Evolutionary conservation across 2,888 invertebrate species (phyloP), one percentile per base, ranked within the genome.

Genomic region (Panorpa germanica): DNA sequence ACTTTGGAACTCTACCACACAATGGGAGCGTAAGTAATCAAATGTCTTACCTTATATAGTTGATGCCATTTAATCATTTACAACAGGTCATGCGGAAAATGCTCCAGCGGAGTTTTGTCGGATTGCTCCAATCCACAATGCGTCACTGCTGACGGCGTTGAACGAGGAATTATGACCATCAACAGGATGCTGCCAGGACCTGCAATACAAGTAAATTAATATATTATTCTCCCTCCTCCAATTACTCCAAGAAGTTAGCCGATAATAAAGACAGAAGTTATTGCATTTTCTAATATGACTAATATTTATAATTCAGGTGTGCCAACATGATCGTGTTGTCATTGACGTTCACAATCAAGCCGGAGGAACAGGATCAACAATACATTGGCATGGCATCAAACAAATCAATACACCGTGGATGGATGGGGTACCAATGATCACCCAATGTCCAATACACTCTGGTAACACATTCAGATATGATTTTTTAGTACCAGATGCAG

Each of bases 401-500:
- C 78, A 81, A 53, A 50, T 54, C 13, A 63, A 63, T 2, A 71
- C 72, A 0, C 81, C 81, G 0, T 78, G 70, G 46, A 82, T 81
- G 80, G 83, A 83, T 38, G 83, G 83, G 1, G 81, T 82, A 1
- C 80, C 83, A 0, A 71, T 67, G 38, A 64, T 83, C 5, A 80
- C 81, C 0, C 83, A 85, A 51, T 83, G 83, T 40, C 81, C 83
- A 1, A 76, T 85, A 37, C 50, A 57, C 7, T 74, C 77, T 2
- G 68, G 70, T 25, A 63, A 66, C 2, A 68, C 68, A 0, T 81
- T 52, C 32, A 45, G 73, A 34, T 81, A 81, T 43, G 60, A 63
- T 33, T 81, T 78, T 45, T 55, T 58, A 27, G 82, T 80, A 0
- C 55, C 59, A 0, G 70, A 74, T 34, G 49, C 69, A 0, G 83